Base-by-base conservation (phyloP, 2,797 vertebrate species). In the Chiroxiphia lanceolata region DNA sequence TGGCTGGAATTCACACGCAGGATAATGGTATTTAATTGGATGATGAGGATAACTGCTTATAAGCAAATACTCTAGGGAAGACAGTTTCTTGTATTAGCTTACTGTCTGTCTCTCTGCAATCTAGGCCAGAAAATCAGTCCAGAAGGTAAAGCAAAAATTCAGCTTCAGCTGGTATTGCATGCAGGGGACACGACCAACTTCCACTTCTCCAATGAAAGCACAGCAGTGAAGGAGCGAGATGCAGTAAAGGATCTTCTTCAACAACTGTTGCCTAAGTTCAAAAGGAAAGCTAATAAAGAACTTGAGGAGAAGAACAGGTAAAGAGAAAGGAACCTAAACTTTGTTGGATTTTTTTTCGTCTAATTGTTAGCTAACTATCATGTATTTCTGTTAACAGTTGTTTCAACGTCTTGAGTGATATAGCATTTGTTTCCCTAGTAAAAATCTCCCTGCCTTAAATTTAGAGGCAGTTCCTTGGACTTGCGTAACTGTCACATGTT, bases 121-220 rank as follows among this genome's bases (percentile, higher is more conserved):
- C 64, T 97, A 99, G 99, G 99, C 98, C 99, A 99, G 98, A 99
- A 99, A 97, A 99, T 99, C 97, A 99, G 99, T 97, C 99, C 99
- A 59, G 99, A 99, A 95, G 99, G 99, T 69, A 99, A 99, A 98
- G 98, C 99, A 87, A 99, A 99, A 98, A 98, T 99, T 97, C 99
- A 99, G 93, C 99, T 99, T 79, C 99, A 99, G 97, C 97, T 99
- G 85, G 98, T 99, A 68, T 98, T 99, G 88, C 99, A 99, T 97
- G 98, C 98, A 7, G 99, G 99, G 13, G 99, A 99, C 83, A 99
- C 98, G 82, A 99, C 98, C 93, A 99, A 99, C 97, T 99, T 99
- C 97, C 99, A 99, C 97, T 99, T 99, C 97, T 98, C 99, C 92
- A 99, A 99, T 69, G 99, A 99, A 87, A 99, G 98, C 98, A 99